phyloP scores from a whole-genome alignment of 2,113 vertebrate species.

The Rhineura floridana region DNA sequence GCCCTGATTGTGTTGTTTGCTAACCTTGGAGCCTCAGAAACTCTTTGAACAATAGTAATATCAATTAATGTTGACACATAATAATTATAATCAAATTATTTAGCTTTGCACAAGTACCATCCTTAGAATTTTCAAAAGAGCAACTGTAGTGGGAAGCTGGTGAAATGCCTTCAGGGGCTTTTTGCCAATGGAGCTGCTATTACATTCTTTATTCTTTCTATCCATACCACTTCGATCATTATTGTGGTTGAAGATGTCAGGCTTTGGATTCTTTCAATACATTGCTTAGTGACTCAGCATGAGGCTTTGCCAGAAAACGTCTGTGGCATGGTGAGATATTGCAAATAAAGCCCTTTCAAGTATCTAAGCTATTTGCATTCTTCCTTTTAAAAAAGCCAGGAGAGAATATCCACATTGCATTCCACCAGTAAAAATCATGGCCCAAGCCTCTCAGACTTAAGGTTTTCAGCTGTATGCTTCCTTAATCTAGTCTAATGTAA shows the following conservation, averaged over 20 bases:
- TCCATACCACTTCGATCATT: slow-evolving; percentile 43
- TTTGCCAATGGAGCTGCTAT: neutral
- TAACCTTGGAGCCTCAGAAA: neutral
- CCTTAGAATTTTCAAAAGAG: slow-evolving; percentile 6
- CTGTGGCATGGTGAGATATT: neutral
- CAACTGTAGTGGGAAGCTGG: neutral
- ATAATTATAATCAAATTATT: neutral
- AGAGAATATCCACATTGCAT: slow-evolving; percentile 39
- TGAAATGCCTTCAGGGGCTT: slow-evolving; percentile 16
- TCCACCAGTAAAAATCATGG: neutral
- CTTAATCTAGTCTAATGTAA: neutral
- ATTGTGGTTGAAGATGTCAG: slow-evolving; percentile 10
- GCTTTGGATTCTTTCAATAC: slow-evolving; percentile 49
- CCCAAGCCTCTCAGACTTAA: neutral
- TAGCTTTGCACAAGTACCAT: neutral
- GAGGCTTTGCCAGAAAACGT: slow-evolving; percentile 46
- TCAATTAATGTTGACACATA: neutral
- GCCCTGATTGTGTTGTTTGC: neutral
- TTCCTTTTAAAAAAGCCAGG: slow-evolving; percentile 46
- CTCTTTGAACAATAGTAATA: neutral
- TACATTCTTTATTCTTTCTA: slow-evolving; percentile 25
- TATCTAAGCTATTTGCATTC: slow-evolving; percentile 37
- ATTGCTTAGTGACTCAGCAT: slow-evolving; percentile 60
- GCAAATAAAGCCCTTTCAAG: slow-evolving; percentile 12
- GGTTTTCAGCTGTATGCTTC: neutral